These are phyloP conservation scores for Drosophila setosimentum DNA, from an alignment of 2,888 invertebrate species.

Conservation along the genomic window DNA sequence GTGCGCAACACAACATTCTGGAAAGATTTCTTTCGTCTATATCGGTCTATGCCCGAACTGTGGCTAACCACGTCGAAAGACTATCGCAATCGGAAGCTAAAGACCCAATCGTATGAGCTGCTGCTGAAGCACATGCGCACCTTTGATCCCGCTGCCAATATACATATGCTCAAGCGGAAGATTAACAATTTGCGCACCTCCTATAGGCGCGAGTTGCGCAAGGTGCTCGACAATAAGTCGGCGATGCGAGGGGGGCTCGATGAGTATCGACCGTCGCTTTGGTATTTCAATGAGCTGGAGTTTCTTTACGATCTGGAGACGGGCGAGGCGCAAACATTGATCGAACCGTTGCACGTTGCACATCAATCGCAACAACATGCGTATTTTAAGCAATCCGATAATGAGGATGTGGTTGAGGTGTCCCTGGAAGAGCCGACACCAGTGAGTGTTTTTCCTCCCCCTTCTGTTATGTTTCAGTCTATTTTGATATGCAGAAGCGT, in stretches of 20 bases:
- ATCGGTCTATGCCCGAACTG: constrained; percentile 66
- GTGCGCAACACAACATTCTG: constrained; percentile 50
- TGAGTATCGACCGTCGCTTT: constrained; percentile 56
- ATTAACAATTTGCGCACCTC: constrained; percentile 72
- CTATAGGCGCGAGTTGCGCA: constrained; percentile 67
- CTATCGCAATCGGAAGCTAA: constrained; percentile 58
- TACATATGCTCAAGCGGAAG: constrained; percentile 63
- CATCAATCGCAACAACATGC: not conserved
- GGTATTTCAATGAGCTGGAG: constrained; percentile 69
- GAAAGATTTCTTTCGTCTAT: constrained; percentile 59
- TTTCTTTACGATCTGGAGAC: constrained; percentile 64
- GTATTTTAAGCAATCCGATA: not conserved
- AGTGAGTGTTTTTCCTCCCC: constrained; percentile 16
- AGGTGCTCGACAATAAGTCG: constrained; percentile 48
- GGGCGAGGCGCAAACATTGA: constrained; percentile 38
- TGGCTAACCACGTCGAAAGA: constrained; percentile 50
- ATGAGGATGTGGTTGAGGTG: constrained; percentile 17
- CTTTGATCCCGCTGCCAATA: constrained; percentile 45
- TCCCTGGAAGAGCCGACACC: constrained; percentile 9
- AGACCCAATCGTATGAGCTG: constrained; percentile 41
- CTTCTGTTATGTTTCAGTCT: not conserved
- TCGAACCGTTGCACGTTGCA: not conserved
- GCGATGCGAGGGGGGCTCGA: constrained; percentile 10
- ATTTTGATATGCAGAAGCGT: too few species aligned
- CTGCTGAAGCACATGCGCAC: constrained; percentile 41